Percentiles rank a stretch among this genome's conserved stretches.
Evolutionary conservation across 2,113 vertebrate species (phyloP).

Genomic region (Elephantulus edwardii): DNA sequence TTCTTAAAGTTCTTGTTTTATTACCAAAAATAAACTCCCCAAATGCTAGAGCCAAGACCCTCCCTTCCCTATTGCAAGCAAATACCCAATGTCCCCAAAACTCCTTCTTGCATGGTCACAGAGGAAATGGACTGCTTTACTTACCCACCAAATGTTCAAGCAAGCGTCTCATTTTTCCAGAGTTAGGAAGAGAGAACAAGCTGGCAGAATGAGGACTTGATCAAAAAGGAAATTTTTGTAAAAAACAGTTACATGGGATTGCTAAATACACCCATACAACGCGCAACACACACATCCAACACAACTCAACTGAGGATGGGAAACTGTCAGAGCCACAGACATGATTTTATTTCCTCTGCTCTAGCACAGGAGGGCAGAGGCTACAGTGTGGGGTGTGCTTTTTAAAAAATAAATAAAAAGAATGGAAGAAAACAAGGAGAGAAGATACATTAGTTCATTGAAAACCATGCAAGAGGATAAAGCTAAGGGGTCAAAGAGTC

Average conservation of each 20-base stretch:
- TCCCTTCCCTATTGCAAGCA: constrained; percentile 74
- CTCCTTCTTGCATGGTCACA: constrained; percentile 82
- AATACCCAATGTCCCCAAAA: constrained; percentile 80
- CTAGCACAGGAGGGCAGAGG: constrained; percentile 80
- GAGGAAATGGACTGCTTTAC: constrained; percentile 85
- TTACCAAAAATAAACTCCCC: constrained; percentile 66
- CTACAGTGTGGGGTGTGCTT: constrained; percentile 81
- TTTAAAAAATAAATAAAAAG: too few species aligned
- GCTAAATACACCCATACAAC: constrained; percentile 77
- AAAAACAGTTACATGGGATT: constrained; percentile 86
- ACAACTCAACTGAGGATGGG: constrained; percentile 79
- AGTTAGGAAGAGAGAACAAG: constrained; percentile 88
- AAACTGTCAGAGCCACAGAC: constrained; percentile 84
- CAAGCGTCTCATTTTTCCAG: constrained; percentile 87
- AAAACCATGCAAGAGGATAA: constrained; percentile 80
- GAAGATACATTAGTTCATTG: constrained; percentile 84
- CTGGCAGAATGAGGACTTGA: constrained; percentile 88
- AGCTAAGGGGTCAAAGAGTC: constrained; percentile 77
- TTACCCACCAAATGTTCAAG: constrained; percentile 86
- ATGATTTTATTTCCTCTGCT: constrained; percentile 85
- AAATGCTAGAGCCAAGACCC: constrained; percentile 68
- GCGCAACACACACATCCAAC: constrained; percentile 3
- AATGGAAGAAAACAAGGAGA: constrained; percentile 75
- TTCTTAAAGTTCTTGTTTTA: constrained; percentile 64
- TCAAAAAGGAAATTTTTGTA: constrained; percentile 86